These are phyloP conservation scores for Chymomyza caudatula DNA, from an alignment of 2,888 invertebrate species.

Conservation along the genomic window DNA sequence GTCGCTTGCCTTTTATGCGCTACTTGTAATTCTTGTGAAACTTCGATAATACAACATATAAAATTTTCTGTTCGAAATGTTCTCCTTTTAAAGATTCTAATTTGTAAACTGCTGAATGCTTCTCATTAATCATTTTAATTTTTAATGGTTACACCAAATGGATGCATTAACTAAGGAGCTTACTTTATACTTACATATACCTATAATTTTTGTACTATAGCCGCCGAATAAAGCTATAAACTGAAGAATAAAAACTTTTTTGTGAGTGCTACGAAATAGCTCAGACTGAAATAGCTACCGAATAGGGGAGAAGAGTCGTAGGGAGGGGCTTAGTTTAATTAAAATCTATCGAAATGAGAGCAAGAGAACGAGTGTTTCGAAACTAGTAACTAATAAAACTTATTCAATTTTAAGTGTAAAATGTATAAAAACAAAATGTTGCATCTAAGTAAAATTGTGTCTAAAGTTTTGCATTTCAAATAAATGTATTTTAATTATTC, in stretches of 20 bases:
- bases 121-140: too few relatives aligned
- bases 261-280: background rate
- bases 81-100: too few relatives aligned
- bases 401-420: background rate
- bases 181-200: too few relatives aligned
- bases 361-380: background rate
- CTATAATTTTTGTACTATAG: too few relatives aligned
- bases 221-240: background rate
- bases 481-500: slow-evolving; percentile 9
- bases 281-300: background rate
- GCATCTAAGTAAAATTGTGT: background rate
- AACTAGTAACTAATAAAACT: background rate
- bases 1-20: too few relatives aligned
- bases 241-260: background rate
- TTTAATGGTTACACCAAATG: too few relatives aligned
- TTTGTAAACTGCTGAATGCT: too few relatives aligned
- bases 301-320: background rate
- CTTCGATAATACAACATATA: too few relatives aligned
- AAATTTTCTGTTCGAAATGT: too few relatives aligned
- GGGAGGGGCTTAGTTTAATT: background rate
- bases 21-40: too few relatives aligned
- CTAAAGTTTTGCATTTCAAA: background rate
- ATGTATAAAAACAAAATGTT: background rate
- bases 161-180: too few relatives aligned
- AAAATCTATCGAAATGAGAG: background rate